Base-by-base conservation (phyloP, 2,113 vertebrate genomes). In the Callospermophilus lateralis region DNA sequence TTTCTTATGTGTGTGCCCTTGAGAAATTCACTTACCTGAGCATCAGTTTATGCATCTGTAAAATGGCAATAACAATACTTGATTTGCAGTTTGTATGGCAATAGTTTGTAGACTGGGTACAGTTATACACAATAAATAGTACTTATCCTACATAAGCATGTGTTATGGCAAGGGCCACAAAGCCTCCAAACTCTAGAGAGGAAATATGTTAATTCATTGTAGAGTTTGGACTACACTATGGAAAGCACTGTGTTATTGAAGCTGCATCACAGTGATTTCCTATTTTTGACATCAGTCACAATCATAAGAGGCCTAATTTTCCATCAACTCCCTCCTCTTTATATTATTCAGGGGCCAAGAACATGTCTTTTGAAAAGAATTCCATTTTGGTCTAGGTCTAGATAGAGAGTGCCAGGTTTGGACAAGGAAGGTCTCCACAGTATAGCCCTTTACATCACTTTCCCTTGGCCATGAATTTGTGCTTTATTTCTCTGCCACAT, bases 141-240 rank as follows among this genome's bases (percentile, higher is more conserved):
- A 63, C 15, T 73, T 53, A 68, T 10, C 42, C 3, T 51, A 45
- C 20, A 48, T 70, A 81, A 58, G 7, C 68, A 16, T 24, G 7
- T 83, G 26, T 39, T 73, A 37, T 17, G 86, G n/a, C 28, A 70
- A 88, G 22, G 67, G 15, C 67, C 63, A 83, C 10, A n/a, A 76
- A 51, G 34, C 77, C 76, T 67, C 22, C 86, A 73, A 92, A 86
- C 34, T 81, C 45, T 30, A 92, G 8, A 89, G 48, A 77, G 68
- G 22, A 89, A 94, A 81, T 67, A 22, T 93, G 11, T 86, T 84
- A 39, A 89, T 67, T 86, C 37, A 67, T 78, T 92, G 53, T 28
- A 74, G 10, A n/a, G 20, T 84, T 92, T 95, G 37, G 4, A 70
- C 37, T 76, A 22, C 28, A n/a, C 30, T 65, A 77, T 73, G 15